Evolutionary conservation across 2,888 invertebrate species (phyloP), one percentile per base, ranked within the genome.

Genomic region (Allygus modestus): DNA sequence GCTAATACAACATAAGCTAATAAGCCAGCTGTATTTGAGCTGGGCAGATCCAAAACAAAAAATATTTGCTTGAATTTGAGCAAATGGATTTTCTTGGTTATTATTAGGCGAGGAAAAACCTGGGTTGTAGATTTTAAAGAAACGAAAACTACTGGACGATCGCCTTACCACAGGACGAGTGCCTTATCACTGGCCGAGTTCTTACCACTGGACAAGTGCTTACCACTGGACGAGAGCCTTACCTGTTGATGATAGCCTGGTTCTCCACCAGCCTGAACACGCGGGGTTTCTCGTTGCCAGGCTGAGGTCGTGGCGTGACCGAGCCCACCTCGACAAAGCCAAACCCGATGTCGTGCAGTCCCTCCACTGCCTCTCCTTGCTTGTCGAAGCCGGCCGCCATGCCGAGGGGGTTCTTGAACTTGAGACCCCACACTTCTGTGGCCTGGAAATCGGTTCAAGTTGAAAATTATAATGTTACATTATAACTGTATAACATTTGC

Each of bases 341-440:
- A 91, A 99, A 99, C 0, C 99, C 99, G 84, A 97, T 91, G 88
- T 94, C 94, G 86, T 94, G 92, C 54, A 99, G 91, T 0, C 97
- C 97, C 88, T 94, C 90, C 0, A 98, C 92, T 28, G 97, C 98
- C 92, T 99, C 98, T 7, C 95, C 99, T 91, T 99, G 95, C 91
- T 99, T 99, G 90, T 99, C 99, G 91, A 99, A 99, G 7, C 99
- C 99, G 84, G 99, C 99, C 33, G 99, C 99, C 89, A 99, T 94
- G n/a, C 99, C 99, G 88, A 99, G 91, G 0, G 99, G 99, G 91
- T 98, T 99, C 83, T 92, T 92, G 86, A 99, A 93, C 17, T 94
- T 90, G 86, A 94, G 92, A 28, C 94, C 94, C 90, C 96, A 95
- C 73, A 98, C 91, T 82, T 91, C 92, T 0, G 95, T 94, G 89